Conservation (phyloP, 2,113 vertebrate genomes). For the Monopterus albus region DNA sequence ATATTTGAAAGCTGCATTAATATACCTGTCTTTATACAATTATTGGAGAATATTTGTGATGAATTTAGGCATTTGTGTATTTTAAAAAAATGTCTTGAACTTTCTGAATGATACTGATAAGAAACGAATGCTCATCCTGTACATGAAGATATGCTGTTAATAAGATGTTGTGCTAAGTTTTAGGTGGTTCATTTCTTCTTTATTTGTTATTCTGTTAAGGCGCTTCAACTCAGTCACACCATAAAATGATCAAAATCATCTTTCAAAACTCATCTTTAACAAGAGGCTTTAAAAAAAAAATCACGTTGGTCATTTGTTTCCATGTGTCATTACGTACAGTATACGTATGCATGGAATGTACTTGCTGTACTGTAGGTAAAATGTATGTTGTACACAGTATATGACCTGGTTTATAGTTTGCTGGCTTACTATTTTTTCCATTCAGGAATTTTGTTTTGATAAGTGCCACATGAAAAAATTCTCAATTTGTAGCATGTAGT, state of each 20-base stretch:
- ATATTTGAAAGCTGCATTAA: slow-evolving; percentile 64
- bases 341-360: neutral
- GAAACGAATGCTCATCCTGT: neutral
- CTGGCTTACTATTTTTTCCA: neutral
- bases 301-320: too few relatives aligned
- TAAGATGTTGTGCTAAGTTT: neutral
- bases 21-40: slow-evolving; percentile 49
- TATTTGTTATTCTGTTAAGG: too few relatives aligned
- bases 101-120: slow-evolving; percentile 17
- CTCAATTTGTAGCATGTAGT: neutral
- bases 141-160: neutral
- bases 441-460: neutral
- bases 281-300: too few relatives aligned
- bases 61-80: slow-evolving; percentile 10
- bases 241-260: too few relatives aligned
- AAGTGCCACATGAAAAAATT: neutral
- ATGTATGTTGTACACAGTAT: neutral
- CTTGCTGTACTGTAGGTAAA: neutral
- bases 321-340: too few relatives aligned
- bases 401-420: neutral
- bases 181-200: too few relatives aligned
- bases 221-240: too few relatives aligned
- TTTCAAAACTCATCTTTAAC: too few relatives aligned
- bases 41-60: slow-evolving; percentile 15
- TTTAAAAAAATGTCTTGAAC: slow-evolving; percentile 15